Evolutionary conservation across 1,140 invertebrate species (phyloP).

Genomic region (Palaemon carinicauda): DNA sequence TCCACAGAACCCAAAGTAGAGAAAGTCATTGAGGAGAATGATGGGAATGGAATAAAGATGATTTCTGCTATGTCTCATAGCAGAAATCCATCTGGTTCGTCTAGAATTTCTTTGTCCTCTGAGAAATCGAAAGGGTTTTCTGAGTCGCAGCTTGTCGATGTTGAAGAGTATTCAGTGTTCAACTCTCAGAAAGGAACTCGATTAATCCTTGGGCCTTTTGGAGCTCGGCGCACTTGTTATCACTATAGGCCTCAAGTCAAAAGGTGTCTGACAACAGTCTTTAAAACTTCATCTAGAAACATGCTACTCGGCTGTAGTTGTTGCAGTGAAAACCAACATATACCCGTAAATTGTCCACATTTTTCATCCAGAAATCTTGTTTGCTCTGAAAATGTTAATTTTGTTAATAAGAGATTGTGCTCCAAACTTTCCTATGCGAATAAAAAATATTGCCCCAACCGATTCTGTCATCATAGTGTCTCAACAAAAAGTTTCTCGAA

Average conservation of each 20-base stretch:
- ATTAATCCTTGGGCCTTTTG: slow-evolving; percentile 39
- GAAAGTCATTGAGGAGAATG: not conserved
- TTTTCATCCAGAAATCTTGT: slow-evolving; percentile 24
- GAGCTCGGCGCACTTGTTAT: slow-evolving; percentile 49
- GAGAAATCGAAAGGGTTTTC: not conserved
- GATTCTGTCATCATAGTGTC: not conserved
- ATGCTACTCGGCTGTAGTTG: slow-evolving; percentile 6
- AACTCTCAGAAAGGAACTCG: slow-evolving; percentile 11
- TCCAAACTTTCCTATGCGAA: not conserved
- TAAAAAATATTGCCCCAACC: not conserved
- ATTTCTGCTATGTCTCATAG: not conserved
- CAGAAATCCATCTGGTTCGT: not conserved
- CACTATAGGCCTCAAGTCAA: slow-evolving; percentile 55
- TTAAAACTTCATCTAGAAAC: slow-evolving; percentile 12
- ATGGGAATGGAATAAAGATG: not conserved
- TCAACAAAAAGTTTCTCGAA: not conserved
- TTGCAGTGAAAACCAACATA: slow-evolving; percentile 14
- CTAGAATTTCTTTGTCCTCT: not conserved
- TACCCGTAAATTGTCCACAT: not conserved
- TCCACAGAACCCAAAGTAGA: not conserved
- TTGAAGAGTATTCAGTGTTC: slow-evolving; percentile 32
- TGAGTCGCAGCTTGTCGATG: not conserved
- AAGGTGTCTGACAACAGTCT: slow-evolving; percentile 36
- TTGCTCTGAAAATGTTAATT: not conserved
- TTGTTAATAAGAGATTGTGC: not conserved